Base-by-base conservation (phyloP, 2,888 invertebrate species). In the Lordiphosa andalusiaca region DNA sequence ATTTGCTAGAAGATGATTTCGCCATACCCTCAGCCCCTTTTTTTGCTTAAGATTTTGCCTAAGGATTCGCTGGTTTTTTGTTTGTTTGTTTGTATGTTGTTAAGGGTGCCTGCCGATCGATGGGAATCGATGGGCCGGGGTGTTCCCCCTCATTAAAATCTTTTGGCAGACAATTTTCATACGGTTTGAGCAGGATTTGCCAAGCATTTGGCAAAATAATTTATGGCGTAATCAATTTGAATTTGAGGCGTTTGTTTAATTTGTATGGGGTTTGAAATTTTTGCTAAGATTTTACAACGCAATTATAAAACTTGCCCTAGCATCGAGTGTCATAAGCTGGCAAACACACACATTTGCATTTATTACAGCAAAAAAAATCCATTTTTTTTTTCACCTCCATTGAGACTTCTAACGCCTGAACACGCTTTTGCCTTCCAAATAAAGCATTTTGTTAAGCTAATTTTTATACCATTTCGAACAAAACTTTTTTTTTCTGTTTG, bases 241-340 rank as follows among this genome's bases (percentile, higher is more conserved):
- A 84, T 77, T 67, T 74, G 60, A 82, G 82, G 30, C 30, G 30
- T 30, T 30, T 30, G 30, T 77, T 66, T 62, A 37, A 77, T 82
- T 71, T 74, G 36, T 37, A 42, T 47, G 53, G 83, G 77, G 76
- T 38, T 82, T 84, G 41, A 53, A 68, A 52, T 25, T 37, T 37
- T 9, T 33, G 39, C 38, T 9, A 6, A 16, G 38, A n/a, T 21
- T 25, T 33, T 12, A 54, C 36, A 54, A 69, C 77, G 77, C 84
- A 84, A 61, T 82, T 66, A 60, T 51, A 25, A 21, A 42, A 59
- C 63, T 67, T 59, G 54, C 65, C 62, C 44, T 40, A 66, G 54
- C 85, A 83, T 85, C 83, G 85, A 85, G 80, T 80, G 80, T 80
- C 67, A 83, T 85, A 80, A 80, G 80, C 85, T 39, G 55, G 52